phyloP scores from a whole-genome alignment of 2,888 invertebrate species.

The Dione vanillae region DNA sequence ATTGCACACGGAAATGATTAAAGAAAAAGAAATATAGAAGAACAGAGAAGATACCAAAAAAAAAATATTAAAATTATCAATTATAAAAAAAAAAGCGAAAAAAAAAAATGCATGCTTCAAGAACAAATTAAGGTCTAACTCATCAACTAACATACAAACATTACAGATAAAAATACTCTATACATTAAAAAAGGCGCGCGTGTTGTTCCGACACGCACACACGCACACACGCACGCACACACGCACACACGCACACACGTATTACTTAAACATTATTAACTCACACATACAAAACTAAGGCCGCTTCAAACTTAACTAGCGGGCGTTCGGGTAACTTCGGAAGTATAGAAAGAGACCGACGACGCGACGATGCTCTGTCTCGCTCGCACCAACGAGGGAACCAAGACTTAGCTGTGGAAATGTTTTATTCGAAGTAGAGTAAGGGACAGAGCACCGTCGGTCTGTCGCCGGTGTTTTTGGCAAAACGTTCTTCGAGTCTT shows the following conservation, averaged over 20 bases:
- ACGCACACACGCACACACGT: slow-evolving; percentile 15
- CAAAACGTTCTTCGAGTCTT: slow-evolving; percentile 11
- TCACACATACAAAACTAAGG: slow-evolving; percentile 31
- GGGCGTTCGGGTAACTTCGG: slow-evolving; percentile 42
- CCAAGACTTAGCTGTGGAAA: too few relatives aligned
- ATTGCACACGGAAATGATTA: slow-evolving; percentile 27
- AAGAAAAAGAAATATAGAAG: neutral
- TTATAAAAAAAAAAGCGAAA: slow-evolving; percentile 28
- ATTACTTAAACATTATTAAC: slow-evolving; percentile 8
- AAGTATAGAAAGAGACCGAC: slow-evolving; percentile 30
- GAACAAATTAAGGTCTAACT: slow-evolving; percentile 3
- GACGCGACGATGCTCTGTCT: slow-evolving; percentile 16
- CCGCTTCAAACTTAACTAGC: slow-evolving; percentile 43
- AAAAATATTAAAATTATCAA: neutral
- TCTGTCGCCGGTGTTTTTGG: neutral
- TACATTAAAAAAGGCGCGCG: neutral
- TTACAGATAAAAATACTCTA: slow-evolving; percentile 14
- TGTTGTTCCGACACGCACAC: neutral
- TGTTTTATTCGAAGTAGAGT: too few relatives aligned
- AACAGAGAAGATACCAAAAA: neutral
- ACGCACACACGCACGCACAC: slow-evolving; percentile 9
- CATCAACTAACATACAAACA: neutral
- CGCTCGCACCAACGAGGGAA: neutral
- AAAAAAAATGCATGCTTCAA: slow-evolving; percentile 37
- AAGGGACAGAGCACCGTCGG: neutral